Base-by-base conservation (phyloP, 2,113 vertebrate species). In the Oriolus oriolus region DNA sequence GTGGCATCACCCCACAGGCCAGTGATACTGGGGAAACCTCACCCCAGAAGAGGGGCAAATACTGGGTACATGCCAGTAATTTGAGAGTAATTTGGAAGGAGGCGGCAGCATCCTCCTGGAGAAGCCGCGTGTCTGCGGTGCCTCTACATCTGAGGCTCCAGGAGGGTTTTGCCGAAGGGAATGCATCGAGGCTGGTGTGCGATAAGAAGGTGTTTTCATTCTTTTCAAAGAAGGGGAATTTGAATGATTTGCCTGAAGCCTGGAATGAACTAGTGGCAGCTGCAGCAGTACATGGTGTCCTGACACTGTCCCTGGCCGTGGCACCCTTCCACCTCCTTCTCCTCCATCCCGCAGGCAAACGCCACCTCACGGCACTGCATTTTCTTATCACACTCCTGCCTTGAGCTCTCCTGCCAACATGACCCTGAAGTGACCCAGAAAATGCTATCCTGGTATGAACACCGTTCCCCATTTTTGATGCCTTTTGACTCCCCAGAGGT, bases 191-290 rank as follows among this genome's bases (percentile, higher is more conserved):
- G 76, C 42, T 66, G 30, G 7, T 21, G 17, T 39, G 52, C 52
- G 87, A 82, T 91, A 96, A 91, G 83, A 16, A 44, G 61, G 61
- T 89, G 61, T 71, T 93, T 81, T 85, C 54, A 41, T 75, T 60
- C 84, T 75, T 87, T 75, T 79, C 70, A 91, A 56, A 84, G 71
- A 33, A 77, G 33, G 13, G 5, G 28, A 61, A 91, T 96, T 89
- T 69, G 79, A 95, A 94, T 79, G 8, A 50, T 76, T 95, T 86
- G 82, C 90, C 82, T 3, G 23, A 84, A 94, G 85, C 87, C 45
- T 70, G 59, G 75, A 57, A 61, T 73, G 84, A 94, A 77, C 65
- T 18, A 35, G 44, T 35, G 54, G 54, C 61, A 80, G 83, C 74
- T 65, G 78, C 63, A 65, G 7, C 68, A 64, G 71, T 7, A 41